These are phyloP conservation scores for Caenorhabditis zanzibari DNA, from an alignment of 2,888 invertebrate species.

Conservation along the genomic window DNA sequence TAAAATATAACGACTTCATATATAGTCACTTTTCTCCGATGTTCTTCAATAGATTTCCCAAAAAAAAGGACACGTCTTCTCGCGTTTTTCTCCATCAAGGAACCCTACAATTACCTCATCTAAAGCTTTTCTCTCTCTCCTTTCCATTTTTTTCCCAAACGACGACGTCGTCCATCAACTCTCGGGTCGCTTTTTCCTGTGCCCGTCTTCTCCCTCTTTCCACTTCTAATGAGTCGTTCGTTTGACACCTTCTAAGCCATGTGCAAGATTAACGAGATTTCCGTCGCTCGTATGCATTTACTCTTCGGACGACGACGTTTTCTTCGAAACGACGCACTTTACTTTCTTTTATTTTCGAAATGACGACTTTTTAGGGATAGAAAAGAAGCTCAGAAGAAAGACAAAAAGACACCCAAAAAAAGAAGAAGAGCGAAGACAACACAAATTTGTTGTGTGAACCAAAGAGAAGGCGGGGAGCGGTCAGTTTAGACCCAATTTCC, in stretches of 20 bases:
- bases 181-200: constrained; percentile 12
- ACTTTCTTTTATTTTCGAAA: constrained; percentile 30
- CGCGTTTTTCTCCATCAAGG: constrained; percentile 23
- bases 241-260: constrained; percentile 57
- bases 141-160: constrained; percentile 13
- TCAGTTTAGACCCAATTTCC: constrained; percentile 60
- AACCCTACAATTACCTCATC: constrained; percentile 40
- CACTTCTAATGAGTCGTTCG: constrained; percentile 50
- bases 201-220: constrained; percentile 24
- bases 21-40: background rate
- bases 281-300: constrained; percentile 18
- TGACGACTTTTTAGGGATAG: constrained; percentile 36
- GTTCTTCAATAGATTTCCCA: background rate
- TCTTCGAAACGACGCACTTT: constrained; percentile 42
- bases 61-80: constrained; percentile 51
- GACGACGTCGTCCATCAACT: constrained; percentile 45
- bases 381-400: background rate
- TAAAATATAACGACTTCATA: background rate
- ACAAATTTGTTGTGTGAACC: constrained; percentile 53
- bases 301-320: constrained; percentile 1
- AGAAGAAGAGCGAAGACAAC: constrained; percentile 11
- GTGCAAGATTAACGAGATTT: constrained; percentile 61
- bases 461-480: constrained; percentile 12
- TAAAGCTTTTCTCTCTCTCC: constrained; percentile 17
- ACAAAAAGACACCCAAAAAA: constrained; percentile 4